phyloP scores from a whole-genome alignment of 1,140 invertebrate species.

The Drosophila subobscura region DNA sequence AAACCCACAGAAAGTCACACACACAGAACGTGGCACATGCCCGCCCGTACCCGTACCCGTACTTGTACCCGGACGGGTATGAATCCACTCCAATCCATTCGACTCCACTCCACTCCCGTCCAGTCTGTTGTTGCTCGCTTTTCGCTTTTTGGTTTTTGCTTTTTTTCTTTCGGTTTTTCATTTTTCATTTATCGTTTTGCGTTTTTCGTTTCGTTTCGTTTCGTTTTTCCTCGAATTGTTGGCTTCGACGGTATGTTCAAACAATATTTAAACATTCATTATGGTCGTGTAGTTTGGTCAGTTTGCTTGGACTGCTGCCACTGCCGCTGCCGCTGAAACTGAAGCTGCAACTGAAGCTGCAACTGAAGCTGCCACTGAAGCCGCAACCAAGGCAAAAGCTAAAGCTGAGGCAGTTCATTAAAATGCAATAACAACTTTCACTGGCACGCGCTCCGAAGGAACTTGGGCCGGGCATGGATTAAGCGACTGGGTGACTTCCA shows the following conservation, averaged over 20 bases:
- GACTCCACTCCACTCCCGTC: slow-evolving; percentile 2
- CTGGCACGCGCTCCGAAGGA: slow-evolving; percentile 37
- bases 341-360: neutral
- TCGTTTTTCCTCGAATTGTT: slow-evolving; percentile 35
- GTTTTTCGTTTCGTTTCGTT: slow-evolving; percentile 14
- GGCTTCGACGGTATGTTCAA: slow-evolving; percentile 39
- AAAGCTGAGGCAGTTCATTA: slow-evolving; percentile 17
- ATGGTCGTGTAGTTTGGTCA: slow-evolving; percentile 63
- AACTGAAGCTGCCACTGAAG: neutral
- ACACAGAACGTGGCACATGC: slow-evolving; percentile 15
- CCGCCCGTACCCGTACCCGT: too few relatives aligned
- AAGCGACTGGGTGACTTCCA: slow-evolving; percentile 14
- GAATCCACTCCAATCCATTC: slow-evolving; percentile 18
- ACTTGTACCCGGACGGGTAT: too few relatives aligned
- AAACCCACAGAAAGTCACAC: slow-evolving; percentile 4
- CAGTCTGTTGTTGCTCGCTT: slow-evolving; percentile 1
- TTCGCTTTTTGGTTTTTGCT: slow-evolving; percentile 26
- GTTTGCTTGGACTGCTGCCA: slow-evolving; percentile 6
- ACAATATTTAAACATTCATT: slow-evolving; percentile 67
- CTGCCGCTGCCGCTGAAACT: neutral
- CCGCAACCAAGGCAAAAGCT: slow-evolving; percentile 3
- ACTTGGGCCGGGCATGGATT: neutral
- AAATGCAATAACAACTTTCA: slow-evolving; percentile 76
- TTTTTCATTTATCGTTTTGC: slow-evolving; percentile 15
- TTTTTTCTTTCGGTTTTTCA: slow-evolving; percentile 26